Evolutionary conservation across 2,888 invertebrate genomes (phyloP), one percentile per base, ranked within the genome.

Genomic region (Ichneumoninae sp.): DNA sequence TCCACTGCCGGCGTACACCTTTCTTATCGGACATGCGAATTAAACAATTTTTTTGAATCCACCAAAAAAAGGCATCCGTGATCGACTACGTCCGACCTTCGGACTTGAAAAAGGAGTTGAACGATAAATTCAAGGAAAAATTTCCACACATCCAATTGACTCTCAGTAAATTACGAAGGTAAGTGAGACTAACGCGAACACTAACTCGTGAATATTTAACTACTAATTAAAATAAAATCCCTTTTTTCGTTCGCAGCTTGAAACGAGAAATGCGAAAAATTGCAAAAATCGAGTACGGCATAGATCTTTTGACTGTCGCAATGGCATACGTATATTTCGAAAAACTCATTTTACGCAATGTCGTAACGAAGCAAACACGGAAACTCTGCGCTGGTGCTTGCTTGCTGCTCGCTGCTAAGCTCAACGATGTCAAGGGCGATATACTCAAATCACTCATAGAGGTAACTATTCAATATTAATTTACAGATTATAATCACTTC

Each of bases 251-350:
- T 69, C 86, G n/a, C 75, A 93, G 99, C 94, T 96, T 99, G 87
- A 99, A 99, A 94, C 96, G 98, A 88, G 99, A 99, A 94, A 98
- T 99, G 98, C 95, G 97, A 33, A 97, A 98, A 94, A 98, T 98
- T 82, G 97, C 97, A 1, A 97, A 97, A 93, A 95, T 96, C 90
- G 98, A 98, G 93, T 96, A 96, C 89, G 96, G 97, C 82, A 95
- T 96, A 81, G 99, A 99, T 94, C 94, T 98, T 83, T 94, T 99
- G 84, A 98, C 98, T 0, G 97, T 99, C 22, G 99, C 99, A 22
- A 98, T 98, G 93, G 97, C 99, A 0, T 99, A 98, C 92, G 99
- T 99, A n/a, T 99, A 98, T 94, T 99, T 99, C 94, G 99, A 99
- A 94, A 98, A 98, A 93, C 95, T 99, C 77, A 98, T 99, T 89